Percentiles rank a stretch among this genome's conserved stretches.
Conservation (phyloP, 2,888 invertebrate species). For the Dryococelus australis region DNA sequence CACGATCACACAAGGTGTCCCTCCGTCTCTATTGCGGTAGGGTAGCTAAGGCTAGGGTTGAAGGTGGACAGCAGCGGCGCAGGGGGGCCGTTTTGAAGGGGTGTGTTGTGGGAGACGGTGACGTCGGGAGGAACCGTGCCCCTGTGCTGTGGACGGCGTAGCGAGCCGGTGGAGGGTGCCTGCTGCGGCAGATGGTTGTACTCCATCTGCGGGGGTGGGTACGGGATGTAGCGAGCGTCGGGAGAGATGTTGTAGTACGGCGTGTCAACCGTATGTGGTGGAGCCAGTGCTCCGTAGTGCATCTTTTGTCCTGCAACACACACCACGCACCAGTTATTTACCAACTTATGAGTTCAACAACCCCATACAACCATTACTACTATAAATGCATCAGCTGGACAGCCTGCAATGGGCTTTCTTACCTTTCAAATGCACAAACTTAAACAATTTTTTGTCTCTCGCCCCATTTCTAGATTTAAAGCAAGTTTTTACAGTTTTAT, state of each 20-base stretch:
- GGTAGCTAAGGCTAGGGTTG: slow-evolving; percentile 53
- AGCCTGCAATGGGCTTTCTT: background rate
- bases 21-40: slow-evolving; percentile 52
- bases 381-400: background rate
- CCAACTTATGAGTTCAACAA: background rate
- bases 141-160: slow-evolving; percentile 60
- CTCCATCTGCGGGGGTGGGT: slow-evolving; percentile 78
- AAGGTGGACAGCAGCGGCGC: slow-evolving; percentile 53
- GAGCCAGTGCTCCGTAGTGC: slow-evolving; percentile 65
- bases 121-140: slow-evolving; percentile 58
- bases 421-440: too few relatives aligned
- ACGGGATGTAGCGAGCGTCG: slow-evolving; percentile 76
- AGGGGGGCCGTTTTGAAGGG: slow-evolving; percentile 39
- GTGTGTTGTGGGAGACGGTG: slow-evolving; percentile 61
- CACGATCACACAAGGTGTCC: slow-evolving; percentile 53
- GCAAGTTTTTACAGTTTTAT: too few relatives aligned
- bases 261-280: slow-evolving; percentile 78
- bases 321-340: slow-evolving; percentile 20
- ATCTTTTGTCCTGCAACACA: slow-evolving; percentile 62
- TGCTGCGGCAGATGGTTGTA: slow-evolving; percentile 66
- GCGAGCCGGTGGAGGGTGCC: slow-evolving; percentile 64
- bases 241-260: slow-evolving; percentile 81
- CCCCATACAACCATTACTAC: background rate
- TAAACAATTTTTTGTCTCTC: too few relatives aligned
- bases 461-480: too few relatives aligned